Percentiles rank a stretch among this genome's conserved stretches.
Evolutionary conservation across 2,888 invertebrate genomes (phyloP).

Genomic region (Gasteruption jaculator): DNA sequence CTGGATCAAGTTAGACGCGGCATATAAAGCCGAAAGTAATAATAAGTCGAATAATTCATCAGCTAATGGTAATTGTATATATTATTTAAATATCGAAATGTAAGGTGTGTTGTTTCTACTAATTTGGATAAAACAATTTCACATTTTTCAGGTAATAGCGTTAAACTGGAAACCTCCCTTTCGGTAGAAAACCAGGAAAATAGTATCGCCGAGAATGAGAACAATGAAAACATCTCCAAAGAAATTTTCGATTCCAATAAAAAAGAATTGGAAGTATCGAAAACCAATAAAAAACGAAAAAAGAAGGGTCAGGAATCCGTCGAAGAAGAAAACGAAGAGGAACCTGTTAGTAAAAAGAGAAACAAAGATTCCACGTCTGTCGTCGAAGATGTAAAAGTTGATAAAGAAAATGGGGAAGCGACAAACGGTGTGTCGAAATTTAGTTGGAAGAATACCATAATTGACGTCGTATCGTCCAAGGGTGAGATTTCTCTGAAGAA

Average conservation of each 20-base stretch:
- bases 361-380: too few relatives aligned
- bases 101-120: not conserved
- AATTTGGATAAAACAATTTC: slow-evolving; percentile 2
- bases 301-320: slow-evolving; percentile 18
- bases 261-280: slow-evolving; percentile 10
- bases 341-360: slow-evolving; percentile 19
- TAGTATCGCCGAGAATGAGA: slow-evolving; percentile 35
- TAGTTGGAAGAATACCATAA: slow-evolving; percentile 37
- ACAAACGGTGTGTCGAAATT: slow-evolving; percentile 28
- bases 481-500: slow-evolving; percentile 69
- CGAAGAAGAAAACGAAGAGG: slow-evolving; percentile 17
- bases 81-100: not conserved
- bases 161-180: slow-evolving; percentile 4
- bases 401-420: slow-evolving; percentile 11
- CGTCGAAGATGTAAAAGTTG: slow-evolving; percentile 9
- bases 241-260: slow-evolving; percentile 35
- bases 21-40: slow-evolving; percentile 38
- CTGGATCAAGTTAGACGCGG: slow-evolving; percentile 58
- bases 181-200: slow-evolving; percentile 21
- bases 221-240: slow-evolving; percentile 37
- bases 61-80: slow-evolving; percentile 13
- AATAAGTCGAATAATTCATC: too few relatives aligned
- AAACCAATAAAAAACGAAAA: slow-evolving; percentile 11
- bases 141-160: not conserved
- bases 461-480: slow-evolving; percentile 42